phyloP scores from a whole-genome alignment of 53 echinoderm and acorn worm species.

The Arbacia lixula region DNA sequence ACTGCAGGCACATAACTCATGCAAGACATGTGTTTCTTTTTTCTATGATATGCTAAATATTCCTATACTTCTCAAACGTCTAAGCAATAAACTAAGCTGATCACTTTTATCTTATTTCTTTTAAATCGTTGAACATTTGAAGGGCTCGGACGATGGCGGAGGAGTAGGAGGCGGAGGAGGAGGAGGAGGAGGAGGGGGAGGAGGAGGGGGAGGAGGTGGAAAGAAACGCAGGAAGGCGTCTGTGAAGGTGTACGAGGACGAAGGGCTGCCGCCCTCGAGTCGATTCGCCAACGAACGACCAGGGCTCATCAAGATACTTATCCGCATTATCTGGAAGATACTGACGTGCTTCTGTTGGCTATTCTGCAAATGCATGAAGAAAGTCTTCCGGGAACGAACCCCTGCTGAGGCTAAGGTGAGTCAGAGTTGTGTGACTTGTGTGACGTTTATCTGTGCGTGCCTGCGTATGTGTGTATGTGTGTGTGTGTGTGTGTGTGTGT shows the following conservation, averaged over 20 bases:
- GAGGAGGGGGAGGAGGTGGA: constrained; percentile 30
- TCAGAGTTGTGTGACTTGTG: background rate
- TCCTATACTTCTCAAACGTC: no score
- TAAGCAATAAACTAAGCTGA: no score
- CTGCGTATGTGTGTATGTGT: background rate
- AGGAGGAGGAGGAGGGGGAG: constrained; percentile 8
- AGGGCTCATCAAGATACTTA: constrained; percentile 24
- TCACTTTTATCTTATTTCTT: no score
- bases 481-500: background rate
- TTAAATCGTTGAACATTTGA: no score
- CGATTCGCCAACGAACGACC: constrained; percentile 23
- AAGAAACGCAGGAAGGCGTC: background rate
- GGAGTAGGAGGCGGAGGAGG: background rate
- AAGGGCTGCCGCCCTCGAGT: constrained; percentile 11
- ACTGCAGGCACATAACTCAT: no score
- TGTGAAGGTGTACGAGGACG: constrained; percentile 13
- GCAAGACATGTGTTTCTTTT: no score
- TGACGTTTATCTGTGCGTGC: background rate
- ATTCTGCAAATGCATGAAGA: constrained; percentile 16
- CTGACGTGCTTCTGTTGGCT: constrained; percentile 37
- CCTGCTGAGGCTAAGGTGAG: constrained; percentile 44
- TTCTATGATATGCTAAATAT: no score
- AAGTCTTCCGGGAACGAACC: constrained; percentile 27
- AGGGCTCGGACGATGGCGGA: background rate
- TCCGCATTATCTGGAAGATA: constrained; percentile 23